phyloP scores from a whole-genome alignment of 2,888 invertebrate genomes.

The Nysson spinosus region DNA sequence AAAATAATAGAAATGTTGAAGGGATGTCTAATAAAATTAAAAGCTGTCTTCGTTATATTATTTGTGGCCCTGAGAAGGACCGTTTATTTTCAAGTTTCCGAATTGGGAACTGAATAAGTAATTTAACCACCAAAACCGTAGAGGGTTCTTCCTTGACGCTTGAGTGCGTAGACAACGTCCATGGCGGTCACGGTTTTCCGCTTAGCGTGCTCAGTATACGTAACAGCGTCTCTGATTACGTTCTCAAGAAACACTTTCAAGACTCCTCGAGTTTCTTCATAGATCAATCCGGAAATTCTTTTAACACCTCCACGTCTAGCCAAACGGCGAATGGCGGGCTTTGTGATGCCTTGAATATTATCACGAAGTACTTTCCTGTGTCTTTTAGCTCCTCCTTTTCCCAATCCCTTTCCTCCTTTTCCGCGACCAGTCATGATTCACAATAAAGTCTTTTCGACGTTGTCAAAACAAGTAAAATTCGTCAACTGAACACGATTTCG shows the following conservation, averaged over 20 bases:
- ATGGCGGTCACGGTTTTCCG: slow-evolving; percentile 82
- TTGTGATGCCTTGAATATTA: slow-evolving; percentile 89
- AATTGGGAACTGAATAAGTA: not conserved
- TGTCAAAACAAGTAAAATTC: no score
- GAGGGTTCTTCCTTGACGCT: slow-evolving; percentile 80
- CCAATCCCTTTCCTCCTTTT: slow-evolving; percentile 55
- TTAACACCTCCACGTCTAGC: slow-evolving; percentile 79
- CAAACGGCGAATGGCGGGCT: slow-evolving; percentile 86
- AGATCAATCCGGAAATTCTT: slow-evolving; percentile 85
- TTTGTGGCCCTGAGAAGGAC: slow-evolving; percentile 44
- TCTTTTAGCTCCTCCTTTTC: slow-evolving; percentile 53
- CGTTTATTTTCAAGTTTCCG: not conserved
- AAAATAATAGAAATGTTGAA: no score
- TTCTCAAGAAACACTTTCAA: slow-evolving; percentile 83
- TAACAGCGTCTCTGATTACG: slow-evolving; percentile 81
- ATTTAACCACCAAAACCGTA: slow-evolving; percentile 70
- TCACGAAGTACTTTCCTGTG: slow-evolving; percentile 83
- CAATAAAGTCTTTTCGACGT: no score
- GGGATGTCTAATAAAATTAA: not conserved
- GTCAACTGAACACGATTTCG: no score
- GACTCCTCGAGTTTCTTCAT: slow-evolving; percentile 75
- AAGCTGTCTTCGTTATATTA: slow-evolving; percentile 11
- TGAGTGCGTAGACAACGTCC: slow-evolving; percentile 81
- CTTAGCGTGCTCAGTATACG: slow-evolving; percentile 79
- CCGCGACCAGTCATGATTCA: slow-evolving; percentile 50